Evolutionary conservation across 2,797 vertebrate genomes (phyloP).

Genomic region (Echiichthys vipera): DNA sequence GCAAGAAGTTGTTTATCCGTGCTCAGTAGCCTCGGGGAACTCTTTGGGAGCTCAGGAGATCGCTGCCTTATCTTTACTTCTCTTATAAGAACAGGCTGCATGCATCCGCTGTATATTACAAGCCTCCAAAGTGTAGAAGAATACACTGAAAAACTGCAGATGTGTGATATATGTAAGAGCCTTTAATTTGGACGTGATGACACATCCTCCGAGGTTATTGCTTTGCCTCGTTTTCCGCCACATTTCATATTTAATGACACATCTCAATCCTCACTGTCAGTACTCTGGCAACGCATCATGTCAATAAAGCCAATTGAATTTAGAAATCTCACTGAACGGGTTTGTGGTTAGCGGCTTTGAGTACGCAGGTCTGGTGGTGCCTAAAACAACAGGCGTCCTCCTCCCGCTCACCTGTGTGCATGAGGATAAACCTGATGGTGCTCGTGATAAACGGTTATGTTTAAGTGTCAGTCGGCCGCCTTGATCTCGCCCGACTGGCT

Average conservation of each 20-base stretch:
- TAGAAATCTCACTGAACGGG: slow-evolving; percentile 26
- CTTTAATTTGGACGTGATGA: slow-evolving; percentile 14
- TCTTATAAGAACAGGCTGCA: neutral
- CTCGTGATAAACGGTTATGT: slow-evolving; percentile 19
- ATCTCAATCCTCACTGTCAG: too few species aligned
- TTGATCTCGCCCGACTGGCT: slow-evolving; percentile 40
- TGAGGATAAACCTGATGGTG: slow-evolving; percentile 37
- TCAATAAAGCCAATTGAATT: too few species aligned
- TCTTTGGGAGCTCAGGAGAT: neutral
- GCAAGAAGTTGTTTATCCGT: slow-evolving; percentile 25
- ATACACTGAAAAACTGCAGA: neutral
- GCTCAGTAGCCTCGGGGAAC: neutral
- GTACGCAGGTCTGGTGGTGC: slow-evolving; percentile 31
- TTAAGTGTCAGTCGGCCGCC: neutral
- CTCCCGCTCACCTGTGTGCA: slow-evolving; percentile 58
- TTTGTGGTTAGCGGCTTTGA: slow-evolving; percentile 15
- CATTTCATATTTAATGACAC: slow-evolving; percentile 24
- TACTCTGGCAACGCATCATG: too few species aligned
- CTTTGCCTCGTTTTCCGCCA: neutral
- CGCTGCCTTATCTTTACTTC: neutral
- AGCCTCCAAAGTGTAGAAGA: neutral
- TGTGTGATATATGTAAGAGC: too few species aligned
- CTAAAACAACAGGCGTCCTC: slow-evolving; percentile 39
- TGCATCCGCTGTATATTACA: neutral
- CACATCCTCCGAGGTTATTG: slow-evolving; percentile 6